phyloP scores from a whole-genome alignment of 2,888 invertebrate genomes.

The Lepidocyrtinus sp. region DNA sequence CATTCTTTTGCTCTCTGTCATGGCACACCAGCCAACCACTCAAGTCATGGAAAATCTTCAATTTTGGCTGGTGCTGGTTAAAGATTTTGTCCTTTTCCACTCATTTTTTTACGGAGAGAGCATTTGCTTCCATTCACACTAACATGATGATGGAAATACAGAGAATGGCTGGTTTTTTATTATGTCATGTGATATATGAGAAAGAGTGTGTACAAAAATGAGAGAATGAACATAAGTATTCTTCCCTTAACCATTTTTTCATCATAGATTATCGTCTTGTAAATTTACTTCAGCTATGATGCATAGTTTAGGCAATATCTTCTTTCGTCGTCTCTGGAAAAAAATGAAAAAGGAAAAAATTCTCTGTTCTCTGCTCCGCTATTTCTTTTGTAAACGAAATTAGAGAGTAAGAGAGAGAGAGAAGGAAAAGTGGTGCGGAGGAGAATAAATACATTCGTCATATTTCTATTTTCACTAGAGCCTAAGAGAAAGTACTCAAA shows the following conservation, averaged over 20 bases:
- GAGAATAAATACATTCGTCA: constrained; percentile 53
- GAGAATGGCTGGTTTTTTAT: constrained; percentile 25
- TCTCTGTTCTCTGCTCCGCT: constrained; percentile 31
- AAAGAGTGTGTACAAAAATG: constrained; percentile 29
- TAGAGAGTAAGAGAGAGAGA: constrained; percentile 9
- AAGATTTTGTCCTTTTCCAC: not conserved
- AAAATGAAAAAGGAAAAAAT: constrained; percentile 40
- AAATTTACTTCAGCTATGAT: constrained; percentile 27
- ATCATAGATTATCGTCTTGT: constrained; percentile 43
- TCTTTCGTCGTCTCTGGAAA: constrained; percentile 5
- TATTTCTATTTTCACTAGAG: constrained; percentile 51
- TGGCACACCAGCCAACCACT: constrained; percentile 3
- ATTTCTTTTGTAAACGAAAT: constrained; percentile 46
- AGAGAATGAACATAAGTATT: constrained; percentile 41
- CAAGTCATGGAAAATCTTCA: not conserved
- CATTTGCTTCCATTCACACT: not conserved
- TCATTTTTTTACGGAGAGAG: too few species aligned
- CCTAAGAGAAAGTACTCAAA: not conserved
- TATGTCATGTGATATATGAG: constrained; percentile 51
- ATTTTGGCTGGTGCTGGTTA: constrained; percentile 1
- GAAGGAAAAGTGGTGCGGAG: constrained; percentile 40
- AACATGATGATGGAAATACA: constrained; percentile 1
- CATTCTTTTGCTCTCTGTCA: constrained; percentile 29
- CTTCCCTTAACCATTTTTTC: constrained; percentile 1
- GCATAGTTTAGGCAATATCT: constrained; percentile 16